Conservation (phyloP, 2,888 invertebrate species). For the Drosophila prolongata region DNA sequence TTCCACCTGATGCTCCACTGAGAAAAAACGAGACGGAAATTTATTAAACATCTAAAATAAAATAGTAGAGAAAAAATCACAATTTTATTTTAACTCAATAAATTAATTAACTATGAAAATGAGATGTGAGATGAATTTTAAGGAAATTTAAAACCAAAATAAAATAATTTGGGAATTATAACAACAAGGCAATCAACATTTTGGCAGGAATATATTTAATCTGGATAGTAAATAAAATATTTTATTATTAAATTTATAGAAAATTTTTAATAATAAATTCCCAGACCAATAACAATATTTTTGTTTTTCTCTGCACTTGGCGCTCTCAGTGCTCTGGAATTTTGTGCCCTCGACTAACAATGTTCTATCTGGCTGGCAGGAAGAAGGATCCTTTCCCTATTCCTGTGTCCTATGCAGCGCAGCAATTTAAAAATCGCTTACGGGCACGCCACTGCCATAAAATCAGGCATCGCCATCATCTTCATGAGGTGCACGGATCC, state of each 20-base stretch:
- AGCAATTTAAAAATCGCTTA: constrained; percentile 72
- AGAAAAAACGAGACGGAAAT: not conserved
- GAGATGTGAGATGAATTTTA: too few species aligned
- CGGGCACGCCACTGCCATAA: constrained; percentile 72
- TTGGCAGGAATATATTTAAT: too few species aligned
- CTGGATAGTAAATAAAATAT: too few species aligned
- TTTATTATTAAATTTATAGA: too few species aligned
- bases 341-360: constrained; percentile 39
- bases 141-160: too few species aligned
- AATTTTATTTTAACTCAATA: not conserved
- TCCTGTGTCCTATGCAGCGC: constrained; percentile 56
- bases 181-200: too few species aligned
- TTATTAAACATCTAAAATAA: too few species aligned
- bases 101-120: too few species aligned
- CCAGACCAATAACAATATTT: too few species aligned
- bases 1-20: constrained; percentile 41
- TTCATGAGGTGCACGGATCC: constrained; percentile 42
- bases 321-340: constrained; percentile 11
- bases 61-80: not conserved
- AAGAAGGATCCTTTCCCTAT: constrained; percentile 26
- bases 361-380: constrained; percentile 28
- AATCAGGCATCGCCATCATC: constrained; percentile 63
- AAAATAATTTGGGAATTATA: too few species aligned
- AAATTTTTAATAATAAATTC: too few species aligned
- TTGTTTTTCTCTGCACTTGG: not conserved